phyloP scores from a whole-genome alignment of 2,888 invertebrate genomes.

The Priocnemis perturbator region DNA sequence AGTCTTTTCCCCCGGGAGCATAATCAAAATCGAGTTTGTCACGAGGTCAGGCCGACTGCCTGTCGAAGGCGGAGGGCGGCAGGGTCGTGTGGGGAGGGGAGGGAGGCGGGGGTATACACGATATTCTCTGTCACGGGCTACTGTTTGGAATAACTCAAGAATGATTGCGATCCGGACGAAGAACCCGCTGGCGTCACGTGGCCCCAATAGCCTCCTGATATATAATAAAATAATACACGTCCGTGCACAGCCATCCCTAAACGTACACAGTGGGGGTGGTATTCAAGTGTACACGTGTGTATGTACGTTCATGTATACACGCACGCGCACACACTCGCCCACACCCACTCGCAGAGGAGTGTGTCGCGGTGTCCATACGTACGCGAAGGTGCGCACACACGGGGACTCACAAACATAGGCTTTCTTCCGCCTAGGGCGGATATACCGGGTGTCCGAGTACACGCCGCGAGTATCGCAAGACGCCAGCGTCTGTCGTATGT shows the following conservation, averaged over 20 bases:
- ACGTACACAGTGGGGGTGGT: slow-evolving; percentile 21
- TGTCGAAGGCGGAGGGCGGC: slow-evolving; percentile 16
- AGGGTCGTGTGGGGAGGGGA: slow-evolving; percentile 9
- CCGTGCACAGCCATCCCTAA: slow-evolving; percentile 11
- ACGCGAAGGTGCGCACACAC: slow-evolving; percentile 6
- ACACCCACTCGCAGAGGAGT: no score
- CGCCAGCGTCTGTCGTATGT: background rate
- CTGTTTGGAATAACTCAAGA: slow-evolving; percentile 72
- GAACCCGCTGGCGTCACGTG: slow-evolving; percentile 66
- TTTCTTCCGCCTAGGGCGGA: background rate
- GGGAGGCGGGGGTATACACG: slow-evolving; percentile 10
- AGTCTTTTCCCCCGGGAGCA: slow-evolving; percentile 1
- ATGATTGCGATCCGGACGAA: slow-evolving; percentile 65
- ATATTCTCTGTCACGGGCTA: slow-evolving; percentile 40
- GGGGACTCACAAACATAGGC: slow-evolving; percentile 6
- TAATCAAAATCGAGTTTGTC: slow-evolving; percentile 65
- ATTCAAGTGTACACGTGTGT: background rate
- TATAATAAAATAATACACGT: slow-evolving; percentile 57
- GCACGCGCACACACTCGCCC: no score
- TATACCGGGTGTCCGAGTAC: no score
- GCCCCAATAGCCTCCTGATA: slow-evolving; percentile 65
- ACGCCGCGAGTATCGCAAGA: no score
- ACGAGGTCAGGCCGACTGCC: slow-evolving; percentile 38
- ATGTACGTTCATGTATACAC: background rate
- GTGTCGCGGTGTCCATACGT: background rate